These are phyloP conservation scores for Dryobotodes eremita DNA, from an alignment of 2,888 invertebrate genomes.

Conservation along the genomic window DNA sequence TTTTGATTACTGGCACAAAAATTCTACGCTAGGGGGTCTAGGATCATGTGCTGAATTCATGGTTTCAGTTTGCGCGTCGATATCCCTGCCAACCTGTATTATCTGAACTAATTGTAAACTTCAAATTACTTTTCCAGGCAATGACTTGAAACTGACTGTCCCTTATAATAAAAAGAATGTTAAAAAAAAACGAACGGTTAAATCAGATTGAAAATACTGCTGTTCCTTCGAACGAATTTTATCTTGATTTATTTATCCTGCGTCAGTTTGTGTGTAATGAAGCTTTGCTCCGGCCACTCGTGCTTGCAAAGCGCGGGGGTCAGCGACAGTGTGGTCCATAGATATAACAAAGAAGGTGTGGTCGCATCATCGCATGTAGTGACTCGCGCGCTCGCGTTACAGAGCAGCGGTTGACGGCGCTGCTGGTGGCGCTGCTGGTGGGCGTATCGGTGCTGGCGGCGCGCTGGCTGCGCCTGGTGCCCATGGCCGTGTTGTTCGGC, in stretches of 20 bases:
- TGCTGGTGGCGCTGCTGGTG: constrained; percentile 95
- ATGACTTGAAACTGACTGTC: neutral
- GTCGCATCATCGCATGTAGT: no score
- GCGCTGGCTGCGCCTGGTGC: constrained; percentile 95
- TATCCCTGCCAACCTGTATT: neutral
- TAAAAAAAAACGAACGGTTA: neutral
- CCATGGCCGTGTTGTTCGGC: constrained; percentile 99
- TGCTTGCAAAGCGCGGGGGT: neutral
- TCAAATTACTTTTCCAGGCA: neutral
- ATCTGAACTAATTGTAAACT: neutral
- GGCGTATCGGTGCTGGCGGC: constrained; percentile 96
- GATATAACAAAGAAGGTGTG: no score
- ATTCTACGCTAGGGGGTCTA: no score
- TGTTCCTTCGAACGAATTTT: neutral
- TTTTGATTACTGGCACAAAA: no score
- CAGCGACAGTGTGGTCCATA: neutral
- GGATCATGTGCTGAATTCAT: no score
- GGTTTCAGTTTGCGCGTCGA: no score
- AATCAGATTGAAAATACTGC: neutral
- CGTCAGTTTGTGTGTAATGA: neutral
- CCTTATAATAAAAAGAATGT: neutral
- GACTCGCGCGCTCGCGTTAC: constrained; percentile 59
- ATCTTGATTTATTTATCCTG: neutral
- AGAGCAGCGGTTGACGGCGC: constrained; percentile 96
- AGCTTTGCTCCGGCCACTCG: neutral